phyloP scores from a whole-genome alignment of 64 coral and sea anemone genomes.

The Stylophora pistillata region DNA sequence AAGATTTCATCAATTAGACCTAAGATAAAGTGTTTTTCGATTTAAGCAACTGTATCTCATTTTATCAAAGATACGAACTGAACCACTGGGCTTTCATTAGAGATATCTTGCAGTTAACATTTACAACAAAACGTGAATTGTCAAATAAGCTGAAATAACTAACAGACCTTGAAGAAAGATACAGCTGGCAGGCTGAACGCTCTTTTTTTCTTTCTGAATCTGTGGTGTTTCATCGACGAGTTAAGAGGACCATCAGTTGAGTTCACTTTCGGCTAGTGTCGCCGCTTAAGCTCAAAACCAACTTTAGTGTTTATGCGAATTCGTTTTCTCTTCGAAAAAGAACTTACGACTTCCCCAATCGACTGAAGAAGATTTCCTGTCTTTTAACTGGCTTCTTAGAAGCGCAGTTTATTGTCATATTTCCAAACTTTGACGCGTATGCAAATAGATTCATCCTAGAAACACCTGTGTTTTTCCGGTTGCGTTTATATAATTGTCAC shows the following conservation, averaged over 20 bases:
- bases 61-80: no score
- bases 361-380: not conserved
- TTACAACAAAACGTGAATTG: no score
- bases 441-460: not conserved
- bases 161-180: no score
- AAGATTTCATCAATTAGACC: no score
- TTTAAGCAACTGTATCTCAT: no score
- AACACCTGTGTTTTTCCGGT: not conserved
- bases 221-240: no score
- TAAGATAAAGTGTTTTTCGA: no score
- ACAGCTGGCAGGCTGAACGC: no score
- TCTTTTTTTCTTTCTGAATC: no score
- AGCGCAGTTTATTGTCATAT: not conserved
- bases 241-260: not conserved
- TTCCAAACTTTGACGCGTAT: not conserved
- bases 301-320: not conserved
- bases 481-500: not conserved
- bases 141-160: no score
- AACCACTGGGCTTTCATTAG: no score
- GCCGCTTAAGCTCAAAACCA: not conserved
- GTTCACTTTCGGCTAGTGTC: not conserved
- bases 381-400: not conserved
- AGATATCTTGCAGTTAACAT: no score
- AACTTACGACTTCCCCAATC: not conserved
- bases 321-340: not conserved